A percentile compares a stretch with the other conserved stretches of the same genome.
These are phyloP conservation scores for Gorsachius magnificus DNA, from an alignment of 2,797 vertebrate genomes.

Conservation along the genomic window DNA sequence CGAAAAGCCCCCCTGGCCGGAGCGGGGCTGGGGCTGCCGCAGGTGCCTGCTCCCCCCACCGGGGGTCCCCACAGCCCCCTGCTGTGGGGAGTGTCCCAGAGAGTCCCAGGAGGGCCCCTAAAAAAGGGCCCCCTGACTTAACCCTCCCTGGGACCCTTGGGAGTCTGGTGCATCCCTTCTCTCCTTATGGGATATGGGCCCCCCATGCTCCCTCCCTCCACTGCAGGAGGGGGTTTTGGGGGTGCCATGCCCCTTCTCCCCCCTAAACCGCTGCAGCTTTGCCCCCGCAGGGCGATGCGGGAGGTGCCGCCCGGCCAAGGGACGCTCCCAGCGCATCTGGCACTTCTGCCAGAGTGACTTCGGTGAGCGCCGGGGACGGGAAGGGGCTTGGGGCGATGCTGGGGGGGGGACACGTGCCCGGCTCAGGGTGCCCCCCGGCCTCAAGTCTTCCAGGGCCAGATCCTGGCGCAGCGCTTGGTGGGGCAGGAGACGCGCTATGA, in stretches of 20 bases:
- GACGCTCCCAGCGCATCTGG: slow-evolving; percentile 73
- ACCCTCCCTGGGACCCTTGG: accelerated
- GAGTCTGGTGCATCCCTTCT: accelerated
- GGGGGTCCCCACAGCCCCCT: not conserved
- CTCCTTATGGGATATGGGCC: not conserved
- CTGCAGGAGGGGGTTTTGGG: not conserved
- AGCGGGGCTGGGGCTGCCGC: accelerated
- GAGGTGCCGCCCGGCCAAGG: slow-evolving; percentile 67
- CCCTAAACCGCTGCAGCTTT: not conserved
- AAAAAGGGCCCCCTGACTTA: not conserved
- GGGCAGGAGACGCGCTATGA: slow-evolving; percentile 79
- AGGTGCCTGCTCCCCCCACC: not conserved
- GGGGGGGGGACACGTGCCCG: accelerated
- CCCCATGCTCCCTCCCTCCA: not conserved
- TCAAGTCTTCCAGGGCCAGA: slow-evolving; percentile 77
- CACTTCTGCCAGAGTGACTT: slow-evolving; percentile 81
- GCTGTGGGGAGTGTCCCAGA: not conserved
- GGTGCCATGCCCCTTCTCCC: not conserved
- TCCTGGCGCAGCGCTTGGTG: slow-evolving; percentile 57
- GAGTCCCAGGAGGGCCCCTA: not conserved
- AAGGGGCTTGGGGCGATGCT: not conserved
- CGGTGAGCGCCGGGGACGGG: slow-evolving; percentile 57
- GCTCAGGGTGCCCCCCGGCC: not conserved
- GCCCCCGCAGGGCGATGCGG: slow-evolving; percentile 61
- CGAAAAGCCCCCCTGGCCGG: accelerated